phyloP scores from a whole-genome alignment of 2,888 invertebrate genomes.

The Chaetogeoica ovagalla region DNA sequence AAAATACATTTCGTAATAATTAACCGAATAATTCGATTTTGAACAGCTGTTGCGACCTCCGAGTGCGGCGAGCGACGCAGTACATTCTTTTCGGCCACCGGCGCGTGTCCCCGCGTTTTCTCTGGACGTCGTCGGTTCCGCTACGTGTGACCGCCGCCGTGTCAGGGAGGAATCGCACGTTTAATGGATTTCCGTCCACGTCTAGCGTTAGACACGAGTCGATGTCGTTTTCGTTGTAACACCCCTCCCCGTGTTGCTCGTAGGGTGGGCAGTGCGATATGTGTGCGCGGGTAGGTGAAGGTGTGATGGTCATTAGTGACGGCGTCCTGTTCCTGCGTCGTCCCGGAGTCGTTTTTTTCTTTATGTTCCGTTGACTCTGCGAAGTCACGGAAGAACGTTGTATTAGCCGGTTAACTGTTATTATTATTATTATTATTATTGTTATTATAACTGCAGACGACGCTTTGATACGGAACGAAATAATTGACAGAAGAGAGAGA shows the following conservation, averaged over 20 bases:
- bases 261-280: background rate
- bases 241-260: no score
- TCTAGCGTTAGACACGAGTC: background rate
- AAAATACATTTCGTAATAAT: no score
- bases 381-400: background rate
- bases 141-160: background rate
- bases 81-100: constrained; percentile 7
- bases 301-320: background rate
- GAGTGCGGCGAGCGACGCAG: no score
- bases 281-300: background rate
- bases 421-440: background rate
- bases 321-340: constrained; percentile 10
- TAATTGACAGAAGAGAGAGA: constrained; percentile 16
- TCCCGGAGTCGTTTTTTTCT: background rate
- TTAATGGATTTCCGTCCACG: background rate
- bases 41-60: no score
- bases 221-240: background rate
- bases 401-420: no score
- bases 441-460: background rate
- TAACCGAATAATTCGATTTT: no score
- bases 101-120: constrained; percentile 10
- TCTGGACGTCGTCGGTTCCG: constrained; percentile 28
- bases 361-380: background rate
- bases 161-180: background rate
- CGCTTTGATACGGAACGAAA: background rate